These are phyloP conservation scores for Agrochola circellaris DNA, from an alignment of 2,888 invertebrate species.

Conservation along the genomic window DNA sequence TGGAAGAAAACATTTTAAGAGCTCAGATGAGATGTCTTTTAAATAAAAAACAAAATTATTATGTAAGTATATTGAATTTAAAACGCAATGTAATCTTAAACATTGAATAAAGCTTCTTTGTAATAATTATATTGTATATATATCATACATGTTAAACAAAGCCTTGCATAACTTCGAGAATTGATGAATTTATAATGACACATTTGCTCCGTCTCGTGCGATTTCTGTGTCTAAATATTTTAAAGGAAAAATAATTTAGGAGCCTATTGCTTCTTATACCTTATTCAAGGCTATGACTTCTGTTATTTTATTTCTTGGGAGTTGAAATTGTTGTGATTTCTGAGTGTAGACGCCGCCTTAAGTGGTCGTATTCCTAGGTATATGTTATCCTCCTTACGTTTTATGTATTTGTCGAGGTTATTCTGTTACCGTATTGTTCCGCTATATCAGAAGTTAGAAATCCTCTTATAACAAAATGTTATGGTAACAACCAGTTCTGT, in stretches of 20 bases:
- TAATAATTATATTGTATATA: slow-evolving; percentile 38
- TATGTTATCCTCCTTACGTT: neutral
- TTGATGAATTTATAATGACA: slow-evolving; percentile 56
- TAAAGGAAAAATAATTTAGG: slow-evolving; percentile 36
- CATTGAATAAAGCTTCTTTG: slow-evolving; percentile 14
- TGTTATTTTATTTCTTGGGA: slow-evolving; percentile 40
- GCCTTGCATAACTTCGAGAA: slow-evolving; percentile 39
- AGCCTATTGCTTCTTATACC: slow-evolving; percentile 17
- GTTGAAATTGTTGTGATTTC: slow-evolving; percentile 37
- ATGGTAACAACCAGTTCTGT: neutral
- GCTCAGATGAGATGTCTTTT: neutral
- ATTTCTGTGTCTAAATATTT: slow-evolving; percentile 44
- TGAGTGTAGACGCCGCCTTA: neutral
- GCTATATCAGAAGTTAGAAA: neutral
- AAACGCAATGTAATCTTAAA: slow-evolving; percentile 4
- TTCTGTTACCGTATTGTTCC: neutral
- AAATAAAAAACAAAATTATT: slow-evolving; percentile 14
- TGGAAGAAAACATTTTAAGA: slow-evolving; percentile 4
- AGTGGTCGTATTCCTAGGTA: slow-evolving; percentile 3
- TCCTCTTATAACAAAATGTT: neutral
- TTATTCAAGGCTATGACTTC: slow-evolving; percentile 31
- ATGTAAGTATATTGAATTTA: slow-evolving; percentile 7
- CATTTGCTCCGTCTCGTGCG: slow-evolving; percentile 32
- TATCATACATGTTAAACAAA: slow-evolving; percentile 31
- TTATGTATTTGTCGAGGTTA: slow-evolving; percentile 11